These are phyloP conservation scores for Byasa hedistus DNA, from an alignment of 2,888 invertebrate genomes.

Conservation along the genomic window DNA sequence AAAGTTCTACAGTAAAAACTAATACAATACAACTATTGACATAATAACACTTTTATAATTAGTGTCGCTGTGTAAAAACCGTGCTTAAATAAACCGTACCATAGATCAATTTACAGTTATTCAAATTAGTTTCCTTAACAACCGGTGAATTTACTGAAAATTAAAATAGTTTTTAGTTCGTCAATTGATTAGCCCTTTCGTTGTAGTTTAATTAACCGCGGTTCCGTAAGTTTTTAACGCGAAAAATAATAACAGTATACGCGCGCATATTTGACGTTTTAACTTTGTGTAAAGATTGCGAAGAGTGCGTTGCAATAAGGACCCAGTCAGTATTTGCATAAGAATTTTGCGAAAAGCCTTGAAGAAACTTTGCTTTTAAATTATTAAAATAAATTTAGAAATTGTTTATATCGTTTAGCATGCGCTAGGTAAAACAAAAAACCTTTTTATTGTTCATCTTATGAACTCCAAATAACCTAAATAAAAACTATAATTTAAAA, in stretches of 20 bases:
- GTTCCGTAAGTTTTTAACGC: not conserved
- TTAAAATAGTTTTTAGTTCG: too few species aligned
- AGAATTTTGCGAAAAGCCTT: constrained; percentile 63
- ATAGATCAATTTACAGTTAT: too few species aligned
- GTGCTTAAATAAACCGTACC: too few species aligned
- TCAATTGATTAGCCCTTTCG: too few species aligned
- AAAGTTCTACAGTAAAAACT: not conserved
- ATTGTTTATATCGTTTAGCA: constrained; percentile 5
- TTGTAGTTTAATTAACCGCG: not conserved
- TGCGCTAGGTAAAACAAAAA: not conserved
- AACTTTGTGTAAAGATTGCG: constrained; percentile 34
- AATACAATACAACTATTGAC: not conserved
- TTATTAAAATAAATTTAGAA: constrained; percentile 31
- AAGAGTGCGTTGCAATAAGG: constrained; percentile 43
- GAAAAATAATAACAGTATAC: not conserved
- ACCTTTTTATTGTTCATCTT: not conserved
- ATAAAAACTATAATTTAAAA: too few species aligned
- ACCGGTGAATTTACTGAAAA: too few species aligned
- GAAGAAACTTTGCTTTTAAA: constrained; percentile 40
- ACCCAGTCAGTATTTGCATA: constrained; percentile 56
- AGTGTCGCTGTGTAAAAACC: not conserved
- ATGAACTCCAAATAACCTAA: too few species aligned
- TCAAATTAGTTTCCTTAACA: too few species aligned
- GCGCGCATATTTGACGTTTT: not conserved
- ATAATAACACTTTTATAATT: constrained; percentile 2